These are phyloP conservation scores for Phytoseiulus persimilis DNA, from an alignment of 2,888 invertebrate species.

Conservation along the genomic window DNA sequence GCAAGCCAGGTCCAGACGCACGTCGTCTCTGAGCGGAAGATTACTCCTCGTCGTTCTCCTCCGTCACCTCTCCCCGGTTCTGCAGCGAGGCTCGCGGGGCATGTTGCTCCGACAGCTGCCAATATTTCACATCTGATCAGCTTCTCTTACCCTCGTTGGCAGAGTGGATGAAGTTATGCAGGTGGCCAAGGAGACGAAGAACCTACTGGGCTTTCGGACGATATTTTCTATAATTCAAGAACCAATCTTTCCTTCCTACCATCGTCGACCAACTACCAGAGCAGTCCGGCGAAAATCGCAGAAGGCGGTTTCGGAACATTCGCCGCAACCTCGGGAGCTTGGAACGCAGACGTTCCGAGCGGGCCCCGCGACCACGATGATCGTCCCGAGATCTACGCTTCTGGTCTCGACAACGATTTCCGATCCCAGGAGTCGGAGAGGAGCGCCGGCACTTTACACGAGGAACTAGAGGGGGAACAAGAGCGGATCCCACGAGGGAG, in stretches of 20 bases:
- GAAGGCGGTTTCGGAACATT: too few relatives aligned
- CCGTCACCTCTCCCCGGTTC: background rate
- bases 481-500: too few relatives aligned
- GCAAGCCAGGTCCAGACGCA: background rate
- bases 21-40: background rate
- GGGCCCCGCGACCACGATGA: too few relatives aligned
- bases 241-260: background rate
- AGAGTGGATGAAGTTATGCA: background rate
- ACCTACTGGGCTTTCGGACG: background rate
- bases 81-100: background rate
- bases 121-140: background rate
- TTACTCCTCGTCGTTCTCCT: background rate
- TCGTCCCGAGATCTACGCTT: too few relatives aligned
- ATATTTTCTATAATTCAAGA: background rate
- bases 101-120: background rate
- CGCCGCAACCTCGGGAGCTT: too few relatives aligned
- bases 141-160: background rate
- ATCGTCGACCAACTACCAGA: background rate
- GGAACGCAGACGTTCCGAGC: too few relatives aligned
- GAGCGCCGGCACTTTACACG: too few relatives aligned
- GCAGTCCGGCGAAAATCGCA: too few relatives aligned
- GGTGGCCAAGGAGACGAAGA: background rate
- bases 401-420: too few relatives aligned
- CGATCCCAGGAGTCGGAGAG: too few relatives aligned
- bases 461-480: too few relatives aligned